Evolutionary conservation across 2,797 vertebrate species (phyloP).

Genomic region (Scyliorhinus canicula): DNA sequence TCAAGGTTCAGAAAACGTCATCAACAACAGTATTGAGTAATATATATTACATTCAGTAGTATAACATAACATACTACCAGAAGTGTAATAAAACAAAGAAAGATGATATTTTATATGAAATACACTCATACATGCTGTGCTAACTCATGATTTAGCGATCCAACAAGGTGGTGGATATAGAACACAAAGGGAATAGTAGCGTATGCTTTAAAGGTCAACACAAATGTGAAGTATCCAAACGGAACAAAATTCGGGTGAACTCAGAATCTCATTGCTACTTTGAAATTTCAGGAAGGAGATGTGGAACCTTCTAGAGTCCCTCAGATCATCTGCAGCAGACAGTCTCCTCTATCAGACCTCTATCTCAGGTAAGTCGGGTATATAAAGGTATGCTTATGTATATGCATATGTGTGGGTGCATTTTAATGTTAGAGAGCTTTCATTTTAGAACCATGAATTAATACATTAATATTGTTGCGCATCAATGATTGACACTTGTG

Average conservation of each 20-base stretch:
- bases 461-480: background rate
- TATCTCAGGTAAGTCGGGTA: background rate
- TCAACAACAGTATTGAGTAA: too few species aligned
- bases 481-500: background rate
- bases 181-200: background rate
- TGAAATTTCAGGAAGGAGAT: conserved; percentile 18
- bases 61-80: too few species aligned
- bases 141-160: background rate
- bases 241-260: background rate
- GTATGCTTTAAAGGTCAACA: background rate
- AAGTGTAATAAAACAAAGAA: too few species aligned
- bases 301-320: background rate
- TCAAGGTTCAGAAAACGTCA: too few species aligned
- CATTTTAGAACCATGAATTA: background rate
- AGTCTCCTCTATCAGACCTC: background rate
- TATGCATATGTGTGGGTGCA: background rate
- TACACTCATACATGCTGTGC: background rate
- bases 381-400: background rate
- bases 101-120: background rate
- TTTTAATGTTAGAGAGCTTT: background rate
- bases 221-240: background rate
- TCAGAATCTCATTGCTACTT: background rate
- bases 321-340: background rate
- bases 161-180: background rate
- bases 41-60: too few species aligned